Evolutionary conservation across 2,888 invertebrate genomes (phyloP).

Genomic region (Shargacucullia verbasci): DNA sequence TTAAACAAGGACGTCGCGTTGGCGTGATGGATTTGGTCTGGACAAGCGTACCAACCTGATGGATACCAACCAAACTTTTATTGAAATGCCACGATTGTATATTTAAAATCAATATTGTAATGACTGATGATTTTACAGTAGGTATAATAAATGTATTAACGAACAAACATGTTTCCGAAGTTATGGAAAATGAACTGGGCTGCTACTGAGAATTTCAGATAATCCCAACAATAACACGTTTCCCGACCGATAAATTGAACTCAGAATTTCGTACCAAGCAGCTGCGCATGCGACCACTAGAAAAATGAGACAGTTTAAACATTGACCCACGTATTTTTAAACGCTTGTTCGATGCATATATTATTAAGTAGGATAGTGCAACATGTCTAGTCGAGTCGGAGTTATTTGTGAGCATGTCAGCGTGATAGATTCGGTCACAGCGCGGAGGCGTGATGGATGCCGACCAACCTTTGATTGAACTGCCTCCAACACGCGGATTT

Average conservation of each 20-base stretch:
- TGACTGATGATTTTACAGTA: too few relatives aligned
- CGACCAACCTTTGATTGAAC: slow-evolving; percentile 24
- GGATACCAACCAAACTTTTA: slow-evolving; percentile 56
- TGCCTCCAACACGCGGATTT: background rate
- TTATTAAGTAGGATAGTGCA: background rate
- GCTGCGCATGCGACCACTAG: too few relatives aligned
- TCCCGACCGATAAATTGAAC: too few relatives aligned
- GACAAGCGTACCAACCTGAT: slow-evolving; percentile 48
- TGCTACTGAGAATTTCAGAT: too few relatives aligned
- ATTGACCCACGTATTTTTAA: too few relatives aligned
- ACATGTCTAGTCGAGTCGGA: background rate
- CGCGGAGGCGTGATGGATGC: slow-evolving; percentile 21
- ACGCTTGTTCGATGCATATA: too few relatives aligned
- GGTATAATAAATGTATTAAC: too few relatives aligned
- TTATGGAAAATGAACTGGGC: too few relatives aligned
- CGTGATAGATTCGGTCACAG: slow-evolving; percentile 22
- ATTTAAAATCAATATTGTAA: slow-evolving; percentile 38
- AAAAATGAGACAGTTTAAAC: too few relatives aligned
- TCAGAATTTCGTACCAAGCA: too few relatives aligned
- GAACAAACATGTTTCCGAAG: too few relatives aligned
- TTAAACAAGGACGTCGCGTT: slow-evolving; percentile 31
- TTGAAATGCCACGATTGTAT: slow-evolving; percentile 54
- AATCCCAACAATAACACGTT: too few relatives aligned
- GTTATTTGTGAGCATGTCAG: slow-evolving; percentile 18
- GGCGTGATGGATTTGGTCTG: slow-evolving; percentile 48